Evolutionary conservation across 2,113 vertebrate genomes (phyloP).

Genomic region (Phalacrocorax aristotelis): DNA sequence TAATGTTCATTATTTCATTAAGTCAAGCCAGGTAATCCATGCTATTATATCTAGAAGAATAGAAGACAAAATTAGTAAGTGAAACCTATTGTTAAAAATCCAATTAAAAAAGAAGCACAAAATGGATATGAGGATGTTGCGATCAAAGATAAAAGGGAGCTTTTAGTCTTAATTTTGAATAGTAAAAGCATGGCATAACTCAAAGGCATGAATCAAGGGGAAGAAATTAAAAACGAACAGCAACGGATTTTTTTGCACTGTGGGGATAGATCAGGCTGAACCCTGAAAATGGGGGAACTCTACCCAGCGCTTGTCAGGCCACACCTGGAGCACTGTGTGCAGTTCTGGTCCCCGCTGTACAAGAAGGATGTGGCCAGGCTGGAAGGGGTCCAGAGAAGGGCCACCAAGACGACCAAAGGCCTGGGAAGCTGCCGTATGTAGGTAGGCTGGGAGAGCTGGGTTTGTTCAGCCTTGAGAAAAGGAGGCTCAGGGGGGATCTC

Average conservation of each 20-base stretch:
- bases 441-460: too few species aligned
- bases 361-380: too few species aligned
- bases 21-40: neutral
- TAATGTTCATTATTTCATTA: neutral
- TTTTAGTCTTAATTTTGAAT: neutral
- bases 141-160: neutral
- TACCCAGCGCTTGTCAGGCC: too few species aligned
- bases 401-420: too few species aligned
- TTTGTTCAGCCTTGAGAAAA: too few species aligned
- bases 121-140: neutral
- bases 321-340: too few species aligned
- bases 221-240: neutral
- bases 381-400: too few species aligned
- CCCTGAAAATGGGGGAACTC: neutral
- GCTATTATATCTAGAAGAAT: neutral
- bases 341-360: too few species aligned
- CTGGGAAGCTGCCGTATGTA: too few species aligned
- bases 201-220: neutral
- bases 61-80: constrained; percentile 7
- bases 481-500: too few species aligned
- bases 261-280: neutral
- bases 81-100: constrained; percentile 13
- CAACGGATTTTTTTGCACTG: neutral
- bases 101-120: neutral
- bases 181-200: neutral